Base-by-base conservation (phyloP, 2,113 vertebrate genomes). In the Isichthys henryi region DNA sequence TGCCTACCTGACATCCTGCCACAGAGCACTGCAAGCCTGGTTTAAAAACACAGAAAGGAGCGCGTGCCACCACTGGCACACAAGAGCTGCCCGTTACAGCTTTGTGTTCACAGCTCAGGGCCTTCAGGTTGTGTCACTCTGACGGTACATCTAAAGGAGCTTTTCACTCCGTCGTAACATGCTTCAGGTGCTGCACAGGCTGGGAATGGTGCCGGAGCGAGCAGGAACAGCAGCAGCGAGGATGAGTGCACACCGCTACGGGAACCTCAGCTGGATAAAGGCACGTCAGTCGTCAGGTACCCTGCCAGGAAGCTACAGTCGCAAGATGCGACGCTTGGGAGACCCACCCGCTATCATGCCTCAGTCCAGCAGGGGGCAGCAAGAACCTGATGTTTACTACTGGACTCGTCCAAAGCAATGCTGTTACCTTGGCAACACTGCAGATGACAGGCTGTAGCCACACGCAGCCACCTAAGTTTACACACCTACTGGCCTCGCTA, bases 281-380 rank as follows among this genome's bases (percentile, higher is more conserved):
- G 5, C 1, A 35, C 62, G 3, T 27, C 62, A n/a, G 31, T 35
- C 9, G 10, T 74, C 31, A 39, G 70, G 17, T 17, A 43, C 35
- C 35, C 74, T 19, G 15, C 13, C 74, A 8, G n/a, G 74, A 39
- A 80, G 35, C 17, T 19, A 35, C 35, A 39, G 74, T 19, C 1
- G 35, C 74, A 80, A 35, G 35, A 80, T 35, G 17, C 35, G 13
- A 39, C 4, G 2, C 5, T 77, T 15, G 11, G 11, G 35, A 39
- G 13, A 23, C 13, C 5, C 31, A 77, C 11, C 35, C 3, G 70
- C 35, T 77, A 77, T 39, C 70, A 80, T 5, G 45, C 21, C 43
- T 48, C 82, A 48, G 8, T 84, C 43, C 82, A 84, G 82, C 39
- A 84, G 45, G 45, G 82, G 82, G 82, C 82, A 84, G 82, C 82